Conservation (phyloP, 2,888 invertebrate species). For the Odontothrips loti region DNA sequence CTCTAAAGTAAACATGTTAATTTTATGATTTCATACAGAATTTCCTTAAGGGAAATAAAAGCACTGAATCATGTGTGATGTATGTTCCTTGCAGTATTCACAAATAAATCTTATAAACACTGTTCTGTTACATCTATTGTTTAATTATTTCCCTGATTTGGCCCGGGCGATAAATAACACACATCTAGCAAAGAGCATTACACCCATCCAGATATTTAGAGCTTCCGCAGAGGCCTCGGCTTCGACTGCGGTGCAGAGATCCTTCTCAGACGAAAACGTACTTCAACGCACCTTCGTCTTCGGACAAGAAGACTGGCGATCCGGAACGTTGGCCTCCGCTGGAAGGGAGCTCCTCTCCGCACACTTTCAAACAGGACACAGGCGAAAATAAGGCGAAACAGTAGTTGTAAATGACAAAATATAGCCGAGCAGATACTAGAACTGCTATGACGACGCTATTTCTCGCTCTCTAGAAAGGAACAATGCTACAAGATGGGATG, state of each 20-base stretch:
- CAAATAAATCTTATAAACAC: constrained; percentile 18
- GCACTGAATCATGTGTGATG: constrained; percentile 20
- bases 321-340: background rate
- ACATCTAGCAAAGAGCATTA: too few species aligned
- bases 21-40: background rate
- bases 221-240: background rate
- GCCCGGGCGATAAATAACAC: too few species aligned
- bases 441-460: background rate
- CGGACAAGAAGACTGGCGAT: background rate
- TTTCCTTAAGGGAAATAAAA: background rate
- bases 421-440: background rate
- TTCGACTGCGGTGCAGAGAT: background rate
- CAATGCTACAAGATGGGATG: too few species aligned
- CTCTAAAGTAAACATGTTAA: background rate
- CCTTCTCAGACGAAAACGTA: background rate
- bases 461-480: background rate
- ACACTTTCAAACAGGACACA: background rate
- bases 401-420: background rate
- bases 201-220: background rate
- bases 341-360: background rate
- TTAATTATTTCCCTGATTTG: background rate
- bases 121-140: background rate
- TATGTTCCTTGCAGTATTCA: constrained; percentile 17
- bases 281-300: background rate
- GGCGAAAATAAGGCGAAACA: background rate